Evolutionary conservation across 2,888 invertebrate species (phyloP).

Genomic region (Chouioia cunea): DNA sequence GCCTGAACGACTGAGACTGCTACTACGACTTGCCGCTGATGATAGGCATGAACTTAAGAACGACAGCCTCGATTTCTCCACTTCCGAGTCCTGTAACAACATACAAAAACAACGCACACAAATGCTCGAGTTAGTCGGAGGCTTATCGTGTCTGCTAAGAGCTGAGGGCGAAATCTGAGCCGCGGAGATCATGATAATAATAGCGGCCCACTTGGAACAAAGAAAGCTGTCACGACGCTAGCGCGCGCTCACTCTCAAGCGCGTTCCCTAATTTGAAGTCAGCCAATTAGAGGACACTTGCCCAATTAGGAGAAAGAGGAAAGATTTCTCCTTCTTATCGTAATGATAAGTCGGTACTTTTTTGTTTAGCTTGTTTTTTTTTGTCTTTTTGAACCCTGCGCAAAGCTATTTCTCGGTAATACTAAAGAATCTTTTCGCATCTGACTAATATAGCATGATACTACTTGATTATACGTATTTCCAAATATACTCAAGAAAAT

Average conservation of each 20-base stretch:
- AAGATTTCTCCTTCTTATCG: too few relatives aligned
- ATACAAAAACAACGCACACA: constrained; percentile 1
- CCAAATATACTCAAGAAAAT: too few relatives aligned
- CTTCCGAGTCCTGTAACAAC: constrained; percentile 64
- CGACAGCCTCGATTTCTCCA: constrained; percentile 63
- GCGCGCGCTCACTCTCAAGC: background rate
- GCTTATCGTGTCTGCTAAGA: constrained; percentile 22
- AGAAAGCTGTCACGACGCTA: constrained; percentile 17
- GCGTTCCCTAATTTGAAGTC: constrained; percentile 26
- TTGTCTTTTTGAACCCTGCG: background rate
- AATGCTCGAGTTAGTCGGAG: background rate
- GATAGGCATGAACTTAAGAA: constrained; percentile 58
- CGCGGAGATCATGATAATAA: constrained; percentile 5
- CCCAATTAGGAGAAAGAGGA: constrained; percentile 30
- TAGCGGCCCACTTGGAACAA: constrained; percentile 16
- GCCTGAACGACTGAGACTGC: constrained; percentile 48
- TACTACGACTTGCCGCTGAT: constrained; percentile 41
- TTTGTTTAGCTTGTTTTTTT: constrained; percentile 6
- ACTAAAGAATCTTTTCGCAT: too few relatives aligned
- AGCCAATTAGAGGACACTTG: constrained; percentile 32
- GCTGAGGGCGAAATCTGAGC: constrained; percentile 27
- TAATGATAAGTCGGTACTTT: constrained; percentile 6
- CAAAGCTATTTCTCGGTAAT: too few relatives aligned
- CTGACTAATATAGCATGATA: too few relatives aligned
- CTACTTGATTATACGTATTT: too few relatives aligned